Evolutionary conservation across 2,888 invertebrate genomes (phyloP).

Genomic region (Podabrus alpinus): DNA sequence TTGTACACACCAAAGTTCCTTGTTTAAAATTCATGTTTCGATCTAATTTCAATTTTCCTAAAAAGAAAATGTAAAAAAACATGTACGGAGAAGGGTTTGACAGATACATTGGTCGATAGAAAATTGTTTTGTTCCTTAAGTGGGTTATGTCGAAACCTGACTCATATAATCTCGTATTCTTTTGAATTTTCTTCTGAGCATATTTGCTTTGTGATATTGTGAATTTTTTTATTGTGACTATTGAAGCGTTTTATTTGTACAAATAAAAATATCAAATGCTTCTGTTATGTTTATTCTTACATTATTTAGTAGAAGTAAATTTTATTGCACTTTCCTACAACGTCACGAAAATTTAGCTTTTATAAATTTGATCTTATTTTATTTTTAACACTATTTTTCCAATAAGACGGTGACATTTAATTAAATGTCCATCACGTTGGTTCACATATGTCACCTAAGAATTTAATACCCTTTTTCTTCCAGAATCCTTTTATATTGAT

Average conservation of each 20-base stretch:
- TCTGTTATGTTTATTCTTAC: not conserved
- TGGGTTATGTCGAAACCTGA: constrained; percentile 1
- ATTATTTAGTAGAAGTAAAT: not conserved
- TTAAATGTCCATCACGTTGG: not conserved
- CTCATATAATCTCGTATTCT: not conserved
- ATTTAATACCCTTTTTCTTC: not conserved
- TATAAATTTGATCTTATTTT: not conserved
- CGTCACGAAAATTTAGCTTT: not conserved
- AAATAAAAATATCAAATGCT: not conserved
- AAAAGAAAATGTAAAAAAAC: not conserved
- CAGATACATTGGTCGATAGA: not conserved
- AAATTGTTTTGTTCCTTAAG: not conserved
- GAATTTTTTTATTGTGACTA: not conserved
- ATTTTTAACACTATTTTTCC: not conserved
- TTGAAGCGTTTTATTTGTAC: not conserved
- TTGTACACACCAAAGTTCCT: not conserved
- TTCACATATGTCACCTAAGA: not conserved
- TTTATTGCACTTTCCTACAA: not conserved
- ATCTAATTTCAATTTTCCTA: not conserved
- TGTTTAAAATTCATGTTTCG: not conserved
- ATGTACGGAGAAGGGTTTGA: not conserved
- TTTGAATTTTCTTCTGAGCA: not conserved
- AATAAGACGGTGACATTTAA: not conserved
- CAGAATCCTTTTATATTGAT: not conserved
- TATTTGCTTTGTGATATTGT: not conserved